Base-by-base conservation (phyloP, 2,797 vertebrate genomes). In the Halcyon badia region DNA sequence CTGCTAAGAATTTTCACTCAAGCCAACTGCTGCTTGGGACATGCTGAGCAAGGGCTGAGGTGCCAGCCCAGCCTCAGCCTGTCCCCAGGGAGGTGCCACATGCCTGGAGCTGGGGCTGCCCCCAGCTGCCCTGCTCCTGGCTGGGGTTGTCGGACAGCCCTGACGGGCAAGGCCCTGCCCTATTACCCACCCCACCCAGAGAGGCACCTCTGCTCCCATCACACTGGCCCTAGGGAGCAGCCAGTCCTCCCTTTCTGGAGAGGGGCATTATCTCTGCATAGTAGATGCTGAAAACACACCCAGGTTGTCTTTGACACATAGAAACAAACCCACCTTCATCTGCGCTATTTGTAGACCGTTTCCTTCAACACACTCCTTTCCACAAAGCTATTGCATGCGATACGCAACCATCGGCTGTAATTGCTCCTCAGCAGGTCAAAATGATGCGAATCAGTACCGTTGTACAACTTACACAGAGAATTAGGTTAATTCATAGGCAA, bases 1-100 rank as follows among this genome's bases (percentile, higher is more conserved):
- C 44, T 65, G 46, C 30, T 69, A 11, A 11, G 28, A 35, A 24
- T 39, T 84, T 69, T 54, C 61, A 18, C 31, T 25, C 30, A 22
- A n/a, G 6, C 6, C 58, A 72, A 49, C 11, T 42, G 52, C 26
- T 64, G 20, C 52, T 37, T 48, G 72, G 17, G 16, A 28, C n/a
- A 31, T 15, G 7, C 16, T 2, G 3, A 77, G 24, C 17, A 58
- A 57, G 58, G 11, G 17, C 62, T 62, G 51, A 66, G 35, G 42
- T 46, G 19, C 7, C 0, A 0, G 54, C 33, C n/a, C 73, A 69
- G 25, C 10, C 41, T 80, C 9, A 4, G 4, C 73, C 4, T 5
- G 3, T 20, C 5, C 51, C 18, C n/a, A 35, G 8, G 30, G 54
- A 85, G n/a, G 14, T 42, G 18, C 3, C 61, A 3, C 2, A 21